Evolutionary conservation across 2,888 invertebrate species (phyloP).

Genomic region (Stictocephala bisonia): DNA sequence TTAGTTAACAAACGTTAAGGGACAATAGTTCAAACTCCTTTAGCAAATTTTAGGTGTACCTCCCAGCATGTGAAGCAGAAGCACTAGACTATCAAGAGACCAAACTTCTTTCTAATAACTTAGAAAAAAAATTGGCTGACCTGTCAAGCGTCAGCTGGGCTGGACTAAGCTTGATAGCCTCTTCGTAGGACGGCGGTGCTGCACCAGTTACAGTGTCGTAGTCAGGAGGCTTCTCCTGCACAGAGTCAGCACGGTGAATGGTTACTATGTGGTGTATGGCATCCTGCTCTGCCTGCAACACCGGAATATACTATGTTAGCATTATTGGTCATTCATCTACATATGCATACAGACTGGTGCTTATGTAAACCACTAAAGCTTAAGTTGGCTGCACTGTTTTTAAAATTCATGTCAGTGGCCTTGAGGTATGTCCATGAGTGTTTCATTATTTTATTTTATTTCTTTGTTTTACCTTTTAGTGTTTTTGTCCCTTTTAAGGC

Average conservation of each 20-base stretch:
- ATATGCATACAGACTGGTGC: too few species aligned
- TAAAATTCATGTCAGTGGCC: too few species aligned
- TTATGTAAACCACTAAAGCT: too few species aligned
- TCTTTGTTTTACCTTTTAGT: too few species aligned
- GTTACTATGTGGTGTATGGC: slow-evolving; percentile 70
- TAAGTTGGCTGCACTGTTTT: too few species aligned
- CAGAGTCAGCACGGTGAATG: slow-evolving; percentile 69
- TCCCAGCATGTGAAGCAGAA: neutral
- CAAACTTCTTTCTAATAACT: neutral
- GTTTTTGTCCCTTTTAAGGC: too few species aligned
- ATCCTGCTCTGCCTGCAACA: slow-evolving; percentile 72
- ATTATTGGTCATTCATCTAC: neutral
- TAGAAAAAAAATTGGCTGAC: too few species aligned
- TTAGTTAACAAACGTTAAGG: too few species aligned
- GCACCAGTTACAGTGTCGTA: slow-evolving; percentile 75
- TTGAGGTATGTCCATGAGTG: too few species aligned
- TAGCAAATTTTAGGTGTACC: too few species aligned
- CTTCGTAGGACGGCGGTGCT: slow-evolving; percentile 75
- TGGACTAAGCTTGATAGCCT: slow-evolving; percentile 77
- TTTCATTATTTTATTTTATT: too few species aligned
- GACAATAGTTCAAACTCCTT: too few species aligned
- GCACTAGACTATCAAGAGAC: neutral
- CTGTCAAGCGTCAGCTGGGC: slow-evolving; percentile 64
- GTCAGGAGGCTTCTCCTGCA: slow-evolving; percentile 77
- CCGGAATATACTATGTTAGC: neutral